phyloP scores from a whole-genome alignment of 1,140 invertebrate species.

The Drosophila insularis region DNA sequence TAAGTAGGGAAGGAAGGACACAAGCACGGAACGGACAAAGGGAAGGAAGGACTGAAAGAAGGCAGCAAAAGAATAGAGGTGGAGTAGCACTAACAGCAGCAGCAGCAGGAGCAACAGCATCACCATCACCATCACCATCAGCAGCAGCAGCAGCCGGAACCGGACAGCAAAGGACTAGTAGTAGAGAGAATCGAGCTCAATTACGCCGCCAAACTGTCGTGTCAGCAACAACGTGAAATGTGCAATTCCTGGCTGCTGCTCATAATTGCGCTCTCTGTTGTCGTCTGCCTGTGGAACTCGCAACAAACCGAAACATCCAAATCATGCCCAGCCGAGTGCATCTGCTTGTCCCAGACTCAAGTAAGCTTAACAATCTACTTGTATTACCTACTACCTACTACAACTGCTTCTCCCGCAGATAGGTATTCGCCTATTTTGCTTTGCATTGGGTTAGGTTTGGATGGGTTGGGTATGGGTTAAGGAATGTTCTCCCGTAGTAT shows the following conservation, averaged over 20 bases:
- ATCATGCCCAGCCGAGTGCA: conserved; percentile 89
- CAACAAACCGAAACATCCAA: conserved; percentile 82
- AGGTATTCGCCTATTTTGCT: too few species aligned
- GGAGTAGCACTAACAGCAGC: background rate
- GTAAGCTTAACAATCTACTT: conserved; percentile 84
- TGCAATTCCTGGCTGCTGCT: conserved; percentile 82
- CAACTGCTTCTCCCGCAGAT: background rate
- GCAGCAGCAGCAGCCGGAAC: conserved; percentile 21
- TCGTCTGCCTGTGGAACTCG: conserved; percentile 83
- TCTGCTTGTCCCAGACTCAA: conserved; percentile 91
- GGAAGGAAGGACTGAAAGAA: conserved; percentile 6
- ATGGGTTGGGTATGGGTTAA: background rate
- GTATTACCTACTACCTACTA: background rate
- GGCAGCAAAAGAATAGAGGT: background rate
- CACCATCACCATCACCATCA: background rate
- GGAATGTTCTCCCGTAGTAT: background rate
- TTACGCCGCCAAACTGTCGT: conserved; percentile 81
- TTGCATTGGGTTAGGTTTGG: too few species aligned
- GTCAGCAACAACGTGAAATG: conserved; percentile 82
- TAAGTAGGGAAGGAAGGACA: conserved; percentile 1
- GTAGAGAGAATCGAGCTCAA: conserved; percentile 74
- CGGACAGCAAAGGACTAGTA: conserved; percentile 35
- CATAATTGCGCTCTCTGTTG: conserved; percentile 82
- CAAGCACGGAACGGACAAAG: background rate
- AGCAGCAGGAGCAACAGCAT: conserved; percentile 12